Evolutionary conservation across 2,888 invertebrate genomes (phyloP).

Genomic region (Caenorhabditis sp.): DNA sequence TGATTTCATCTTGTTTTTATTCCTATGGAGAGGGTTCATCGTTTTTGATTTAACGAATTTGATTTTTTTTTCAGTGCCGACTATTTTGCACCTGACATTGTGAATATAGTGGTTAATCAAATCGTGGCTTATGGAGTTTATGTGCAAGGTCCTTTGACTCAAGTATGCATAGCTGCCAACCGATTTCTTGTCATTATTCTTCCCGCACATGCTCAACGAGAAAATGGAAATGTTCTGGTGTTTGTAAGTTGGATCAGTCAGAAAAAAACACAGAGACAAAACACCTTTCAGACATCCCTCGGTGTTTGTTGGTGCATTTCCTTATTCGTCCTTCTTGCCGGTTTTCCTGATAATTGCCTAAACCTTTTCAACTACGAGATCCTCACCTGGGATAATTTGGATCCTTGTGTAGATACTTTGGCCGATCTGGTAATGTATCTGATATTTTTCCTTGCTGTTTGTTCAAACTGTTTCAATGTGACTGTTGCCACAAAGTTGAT

Average conservation of each 20-base stretch:
- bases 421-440: slow-evolving; percentile 29
- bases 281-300: slow-evolving; percentile 5
- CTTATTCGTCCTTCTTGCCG: slow-evolving; percentile 13
- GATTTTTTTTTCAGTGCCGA: background rate
- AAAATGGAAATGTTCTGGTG: slow-evolving; percentile 12
- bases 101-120: slow-evolving; percentile 27
- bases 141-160: slow-evolving; percentile 33
- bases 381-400: slow-evolving; percentile 35
- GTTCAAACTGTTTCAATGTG: slow-evolving; percentile 28
- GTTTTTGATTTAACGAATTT: no score
- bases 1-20: no score
- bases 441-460: slow-evolving; percentile 20
- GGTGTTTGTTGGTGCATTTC: slow-evolving; percentile 25
- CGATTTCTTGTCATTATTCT: slow-evolving; percentile 28
- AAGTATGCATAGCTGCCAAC: slow-evolving; percentile 28
- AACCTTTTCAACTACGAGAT: slow-evolving; percentile 31
- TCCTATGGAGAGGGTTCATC: no score
- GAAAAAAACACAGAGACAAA: background rate
- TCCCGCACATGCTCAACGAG: slow-evolving; percentile 17
- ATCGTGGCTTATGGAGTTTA: slow-evolving; percentile 30
- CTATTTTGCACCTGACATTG: slow-evolving; percentile 16
- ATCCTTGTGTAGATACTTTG: slow-evolving; percentile 30
- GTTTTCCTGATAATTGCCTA: slow-evolving; percentile 35
- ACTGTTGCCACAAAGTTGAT: slow-evolving; percentile 27
- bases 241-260: slow-evolving; percentile 2